These are phyloP conservation scores for Drosophila suzukii DNA, from an alignment of 1,140 invertebrate genomes.

Conservation along the genomic window DNA sequence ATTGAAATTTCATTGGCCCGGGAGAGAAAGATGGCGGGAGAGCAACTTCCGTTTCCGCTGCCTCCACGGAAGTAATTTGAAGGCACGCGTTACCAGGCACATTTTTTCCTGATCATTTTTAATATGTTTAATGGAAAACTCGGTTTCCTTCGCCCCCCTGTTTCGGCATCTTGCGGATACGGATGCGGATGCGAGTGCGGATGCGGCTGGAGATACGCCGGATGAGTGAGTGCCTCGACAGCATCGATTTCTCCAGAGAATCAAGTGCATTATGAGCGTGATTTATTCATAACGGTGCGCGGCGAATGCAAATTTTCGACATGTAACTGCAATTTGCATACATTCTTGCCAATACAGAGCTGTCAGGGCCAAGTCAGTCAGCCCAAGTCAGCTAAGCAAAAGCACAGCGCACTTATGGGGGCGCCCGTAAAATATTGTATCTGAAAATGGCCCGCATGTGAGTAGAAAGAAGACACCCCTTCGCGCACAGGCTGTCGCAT, in stretches of 20 bases:
- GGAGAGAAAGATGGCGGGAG: neutral
- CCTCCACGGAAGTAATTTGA: slow-evolving; percentile 58
- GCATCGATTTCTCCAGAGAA: slow-evolving; percentile 64
- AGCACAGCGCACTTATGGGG: slow-evolving; percentile 28
- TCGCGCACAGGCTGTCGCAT: slow-evolving; percentile 37
- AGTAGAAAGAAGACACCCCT: neutral
- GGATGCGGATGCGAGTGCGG: slow-evolving; percentile 17
- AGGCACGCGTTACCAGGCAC: slow-evolving; percentile 27
- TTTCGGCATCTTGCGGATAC: slow-evolving; percentile 21
- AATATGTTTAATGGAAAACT: slow-evolving; percentile 62
- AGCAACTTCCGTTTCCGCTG: slow-evolving; percentile 47
- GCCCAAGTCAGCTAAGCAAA: slow-evolving; percentile 50
- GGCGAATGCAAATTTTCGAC: slow-evolving; percentile 66
- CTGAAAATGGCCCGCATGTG: slow-evolving; percentile 43
- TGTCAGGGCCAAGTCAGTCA: slow-evolving; percentile 24
- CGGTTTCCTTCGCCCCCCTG: slow-evolving; percentile 5
- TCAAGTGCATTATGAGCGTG: slow-evolving; percentile 64
- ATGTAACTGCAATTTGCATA: slow-evolving; percentile 67
- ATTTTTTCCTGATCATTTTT: slow-evolving; percentile 44
- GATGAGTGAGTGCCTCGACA: slow-evolving; percentile 43
- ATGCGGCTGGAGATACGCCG: slow-evolving; percentile 5
- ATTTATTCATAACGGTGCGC: slow-evolving; percentile 72
- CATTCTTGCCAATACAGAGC: slow-evolving; percentile 51
- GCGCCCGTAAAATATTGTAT: slow-evolving; percentile 51
- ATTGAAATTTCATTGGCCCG: slow-evolving; percentile 69